Evolutionary conservation across 2,113 vertebrate genomes (phyloP).

Genomic region (Phalacrocorax brasilianus): DNA sequence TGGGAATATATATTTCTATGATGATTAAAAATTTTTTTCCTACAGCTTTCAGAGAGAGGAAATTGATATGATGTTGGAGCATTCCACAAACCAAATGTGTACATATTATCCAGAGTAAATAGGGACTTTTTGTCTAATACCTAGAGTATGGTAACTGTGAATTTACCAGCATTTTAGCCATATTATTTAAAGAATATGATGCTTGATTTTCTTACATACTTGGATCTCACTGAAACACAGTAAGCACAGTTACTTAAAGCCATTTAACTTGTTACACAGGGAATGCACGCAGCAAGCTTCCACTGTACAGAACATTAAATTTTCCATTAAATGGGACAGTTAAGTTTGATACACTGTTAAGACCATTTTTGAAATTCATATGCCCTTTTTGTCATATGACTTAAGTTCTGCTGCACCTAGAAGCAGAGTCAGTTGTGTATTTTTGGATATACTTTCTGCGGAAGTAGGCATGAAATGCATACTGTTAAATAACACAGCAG

Average conservation of each 20-base stretch:
- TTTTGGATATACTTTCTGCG: not conserved
- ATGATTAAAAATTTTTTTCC: constrained; percentile 4
- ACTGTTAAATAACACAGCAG: not conserved
- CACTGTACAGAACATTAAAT: not conserved
- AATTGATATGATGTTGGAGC: not conserved
- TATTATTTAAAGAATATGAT: constrained; percentile 51
- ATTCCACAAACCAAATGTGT: constrained; percentile 68
- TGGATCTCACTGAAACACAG: constrained; percentile 4
- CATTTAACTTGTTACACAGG: constrained; percentile 39
- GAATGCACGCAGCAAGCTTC: not conserved
- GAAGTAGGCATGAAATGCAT: not conserved
- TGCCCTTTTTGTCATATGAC: not conserved
- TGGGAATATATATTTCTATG: constrained; percentile 23
- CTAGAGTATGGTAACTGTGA: constrained; percentile 14
- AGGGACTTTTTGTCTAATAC: constrained; percentile 17
- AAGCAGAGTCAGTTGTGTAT: not conserved
- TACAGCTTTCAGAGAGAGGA: not conserved
- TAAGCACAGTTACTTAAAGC: constrained; percentile 63
- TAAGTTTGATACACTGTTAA: not conserved
- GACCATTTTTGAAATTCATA: not conserved
- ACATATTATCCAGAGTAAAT: constrained; percentile 54
- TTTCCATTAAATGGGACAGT: not conserved
- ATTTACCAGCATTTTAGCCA: constrained; percentile 68
- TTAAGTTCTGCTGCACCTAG: not conserved
- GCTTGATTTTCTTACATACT: constrained; percentile 26